Conservation (phyloP, 2,797 vertebrate genomes). For the Peromyscus aztecus region DNA sequence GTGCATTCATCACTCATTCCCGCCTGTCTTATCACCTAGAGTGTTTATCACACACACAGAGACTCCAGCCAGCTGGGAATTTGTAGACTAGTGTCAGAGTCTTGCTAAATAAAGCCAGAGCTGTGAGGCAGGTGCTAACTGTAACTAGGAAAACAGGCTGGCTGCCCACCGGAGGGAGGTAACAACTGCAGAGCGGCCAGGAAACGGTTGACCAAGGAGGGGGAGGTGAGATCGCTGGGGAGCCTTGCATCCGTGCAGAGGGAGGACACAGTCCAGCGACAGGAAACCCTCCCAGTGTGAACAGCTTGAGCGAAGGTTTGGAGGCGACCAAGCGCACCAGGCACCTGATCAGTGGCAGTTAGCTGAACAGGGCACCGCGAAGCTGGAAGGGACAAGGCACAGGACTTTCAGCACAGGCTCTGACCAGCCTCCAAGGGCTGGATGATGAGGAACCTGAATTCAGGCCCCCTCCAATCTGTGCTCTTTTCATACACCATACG, state of each 20-base stretch:
- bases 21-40: background rate
- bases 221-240: background rate
- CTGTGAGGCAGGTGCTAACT: background rate
- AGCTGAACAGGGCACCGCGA: background rate
- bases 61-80: background rate
- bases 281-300: background rate
- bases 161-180: background rate
- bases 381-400: no score
- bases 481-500: background rate
- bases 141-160: slow-evolving; percentile 43
- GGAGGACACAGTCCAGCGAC: background rate
- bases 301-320: background rate
- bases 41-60: background rate
- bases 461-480: background rate
- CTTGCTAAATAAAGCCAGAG: slow-evolving; percentile 23
- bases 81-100: background rate
- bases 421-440: background rate
- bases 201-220: background rate
- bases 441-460: background rate
- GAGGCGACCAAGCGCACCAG: background rate
- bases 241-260: background rate
- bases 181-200: background rate
- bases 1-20: background rate
- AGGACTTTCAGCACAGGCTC: background rate
- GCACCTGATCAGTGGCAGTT: background rate